Evolutionary conservation across 1,140 invertebrate species (phyloP), one percentile per base, ranked within the genome.

Genomic region (Olivierus martensii): DNA sequence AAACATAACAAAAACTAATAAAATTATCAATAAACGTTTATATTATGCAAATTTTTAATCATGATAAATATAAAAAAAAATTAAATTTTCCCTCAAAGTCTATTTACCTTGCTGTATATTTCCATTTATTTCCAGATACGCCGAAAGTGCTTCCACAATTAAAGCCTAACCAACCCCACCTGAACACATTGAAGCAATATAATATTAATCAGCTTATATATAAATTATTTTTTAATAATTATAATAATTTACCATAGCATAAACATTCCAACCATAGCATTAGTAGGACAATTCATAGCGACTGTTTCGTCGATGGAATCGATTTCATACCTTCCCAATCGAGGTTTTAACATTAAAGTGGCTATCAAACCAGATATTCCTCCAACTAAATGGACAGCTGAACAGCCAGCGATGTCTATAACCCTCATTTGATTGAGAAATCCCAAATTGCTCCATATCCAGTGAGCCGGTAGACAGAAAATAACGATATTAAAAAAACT

Each of bases 381-480:
- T 66, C 87, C 89, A 46, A 93, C 83, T 11, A 94, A 71, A 72
- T 96, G 91, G 0, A 95, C 89, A 5, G 67, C 64, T 5, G 69
- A 73, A 43, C 63, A 62, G 4, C 88, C 87, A 2, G 87, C 87
- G 41, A 90, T 88, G 62, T 92, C 87, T 2, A 92, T 83, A 5
- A 77, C 82, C 1, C 86, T 87, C 59, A 90, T 56, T 39, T 78
- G 73, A 51, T 80, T 80, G 1, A 92, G 71, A 63, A 91, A 90
- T 5, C 87, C 88, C 57, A 87, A 80, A 42, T 83, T 75, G 1
- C 83, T 82, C 87, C 84, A 90, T 41, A 88, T 76, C 86, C 85
- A 89, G 12, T 86, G 84, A 85, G 86, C 87, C 1, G 89, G 88
- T 48, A 95, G 75, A 64, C 87, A 92, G 67, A 93, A 94, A 2